Conservation (phyloP, 2,113 vertebrate species). For the Brachyhypopomus occidentalis region DNA sequence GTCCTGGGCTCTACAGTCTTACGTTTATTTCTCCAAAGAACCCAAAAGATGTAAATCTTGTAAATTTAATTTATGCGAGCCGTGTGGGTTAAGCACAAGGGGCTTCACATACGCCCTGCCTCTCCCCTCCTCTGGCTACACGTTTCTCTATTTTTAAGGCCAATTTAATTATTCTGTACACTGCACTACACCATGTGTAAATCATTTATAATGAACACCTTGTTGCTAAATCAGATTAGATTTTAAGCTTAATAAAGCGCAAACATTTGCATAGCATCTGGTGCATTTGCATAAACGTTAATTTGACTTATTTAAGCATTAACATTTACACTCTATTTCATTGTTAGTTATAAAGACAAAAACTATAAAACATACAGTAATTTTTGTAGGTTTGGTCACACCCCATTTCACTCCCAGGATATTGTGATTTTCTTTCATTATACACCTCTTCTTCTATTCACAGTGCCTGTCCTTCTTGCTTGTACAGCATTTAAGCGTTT, state of each 20-base stretch:
- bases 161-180: constrained; percentile 51
- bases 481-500: constrained; percentile 28
- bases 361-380: not conserved
- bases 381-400: constrained; percentile 32
- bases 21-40: constrained; percentile 21
- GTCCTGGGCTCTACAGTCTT: not conserved
- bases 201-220: constrained; percentile 46
- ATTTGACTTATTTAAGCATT: constrained; percentile 51
- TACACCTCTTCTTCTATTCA: constrained; percentile 9
- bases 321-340: constrained; percentile 35
- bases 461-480: constrained; percentile 30
- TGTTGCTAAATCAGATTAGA: constrained; percentile 53
- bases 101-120: not conserved
- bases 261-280: constrained; percentile 38
- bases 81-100: not conserved
- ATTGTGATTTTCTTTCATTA: constrained; percentile 39
- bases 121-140: not conserved
- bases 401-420: constrained; percentile 33
- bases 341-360: constrained; percentile 3
- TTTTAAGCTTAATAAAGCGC: constrained; percentile 46
- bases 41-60: not conserved
- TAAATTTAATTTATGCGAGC: not conserved
- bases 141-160: constrained; percentile 27
- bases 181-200: constrained; percentile 33
- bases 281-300: constrained; percentile 47